Evolutionary conservation across 2,113 vertebrate genomes (phyloP).

Genomic region (human): GRCh38 chr11:30647001-30647500

Average conservation of each 20-base stretch:
- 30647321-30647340: background rate
- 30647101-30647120: constrained; percentile 11
- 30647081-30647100: constrained; percentile 28
- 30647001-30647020: constrained; percentile 56
- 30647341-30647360: background rate
- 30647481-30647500: background rate
- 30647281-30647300: background rate
- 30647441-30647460: background rate
- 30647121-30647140: background rate
- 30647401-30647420: background rate
- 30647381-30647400: background rate
- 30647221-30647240: background rate
- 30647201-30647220: background rate
- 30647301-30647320: background rate
- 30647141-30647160: background rate
- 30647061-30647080: constrained; percentile 5
- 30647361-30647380: background rate
- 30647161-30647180: background rate
- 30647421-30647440: background rate
- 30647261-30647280: constrained; percentile 19
- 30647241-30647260: background rate
- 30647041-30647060: background rate
- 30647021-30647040: constrained; percentile 46
- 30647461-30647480: background rate
- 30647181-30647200: background rate